Percentiles rank a stretch among this genome's conserved stretches.
These are phyloP conservation scores for Eidolon dupreanum DNA, from an alignment of 2,797 vertebrate genomes.

Conservation along the genomic window DNA sequence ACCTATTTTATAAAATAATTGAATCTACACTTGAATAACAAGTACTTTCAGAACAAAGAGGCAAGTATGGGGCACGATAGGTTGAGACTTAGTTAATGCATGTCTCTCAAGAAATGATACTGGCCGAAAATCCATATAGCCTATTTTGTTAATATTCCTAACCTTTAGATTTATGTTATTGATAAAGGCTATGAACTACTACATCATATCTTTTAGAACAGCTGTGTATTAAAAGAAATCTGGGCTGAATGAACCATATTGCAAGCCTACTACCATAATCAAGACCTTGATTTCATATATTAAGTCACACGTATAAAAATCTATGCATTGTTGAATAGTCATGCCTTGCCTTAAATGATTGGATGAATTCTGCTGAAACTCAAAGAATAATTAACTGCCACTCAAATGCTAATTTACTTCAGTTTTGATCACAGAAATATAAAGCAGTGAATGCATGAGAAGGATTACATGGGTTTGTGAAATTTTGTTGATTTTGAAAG, in stretches of 20 bases:
- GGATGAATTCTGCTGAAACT: neutral
- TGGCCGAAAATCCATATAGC: conserved; percentile 1
- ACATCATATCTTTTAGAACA: neutral
- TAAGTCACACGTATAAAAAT: neutral
- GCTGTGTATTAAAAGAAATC: neutral
- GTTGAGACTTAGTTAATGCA: neutral
- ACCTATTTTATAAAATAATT: neutral
- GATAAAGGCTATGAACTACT: neutral
- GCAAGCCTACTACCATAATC: neutral
- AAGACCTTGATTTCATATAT: neutral
- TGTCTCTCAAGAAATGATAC: neutral
- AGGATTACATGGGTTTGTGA: neutral
- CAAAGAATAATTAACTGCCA: conserved; percentile 2
- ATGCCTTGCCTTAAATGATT: neutral
- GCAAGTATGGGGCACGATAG: neutral
- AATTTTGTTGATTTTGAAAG: conserved; percentile 43
- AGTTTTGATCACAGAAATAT: conserved; percentile 2
- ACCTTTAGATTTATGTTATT: neutral
- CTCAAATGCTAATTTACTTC: neutral
- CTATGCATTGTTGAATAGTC: neutral
- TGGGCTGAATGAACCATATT: neutral
- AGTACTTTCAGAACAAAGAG: neutral
- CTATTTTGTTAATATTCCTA: neutral
- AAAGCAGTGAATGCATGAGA: neutral
- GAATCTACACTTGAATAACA: neutral